Percentiles rank a stretch among this genome's conserved stretches.
Conservation (phyloP, 2,113 vertebrate genomes). For the Ictalurus furcatus region DNA sequence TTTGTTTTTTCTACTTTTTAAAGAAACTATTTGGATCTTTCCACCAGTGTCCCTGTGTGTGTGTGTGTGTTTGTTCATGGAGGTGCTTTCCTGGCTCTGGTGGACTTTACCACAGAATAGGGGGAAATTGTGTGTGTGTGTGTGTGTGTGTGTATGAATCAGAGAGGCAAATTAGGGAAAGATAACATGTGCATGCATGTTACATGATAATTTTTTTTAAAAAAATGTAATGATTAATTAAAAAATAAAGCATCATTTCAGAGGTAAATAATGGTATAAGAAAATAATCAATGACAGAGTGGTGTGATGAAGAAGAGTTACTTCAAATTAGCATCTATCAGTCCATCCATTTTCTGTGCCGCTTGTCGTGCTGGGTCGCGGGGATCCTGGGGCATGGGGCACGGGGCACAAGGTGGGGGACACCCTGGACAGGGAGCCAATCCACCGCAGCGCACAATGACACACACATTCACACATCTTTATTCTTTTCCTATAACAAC, state of each 20-base stretch:
- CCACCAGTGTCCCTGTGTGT: neutral
- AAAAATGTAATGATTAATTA: neutral
- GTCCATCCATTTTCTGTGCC: too few relatives aligned
- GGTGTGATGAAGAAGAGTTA: neutral
- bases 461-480: neutral
- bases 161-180: conserved; percentile 7
- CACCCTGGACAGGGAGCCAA: too few relatives aligned
- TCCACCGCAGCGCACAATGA: too few relatives aligned
- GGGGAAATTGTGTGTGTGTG: conserved; percentile 25
- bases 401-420: too few relatives aligned
- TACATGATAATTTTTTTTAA: too few relatives aligned
- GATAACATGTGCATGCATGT: neutral
- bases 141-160: neutral
- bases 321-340: too few relatives aligned
- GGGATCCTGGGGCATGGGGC: too few relatives aligned
- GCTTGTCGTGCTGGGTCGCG: too few relatives aligned
- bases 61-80: neutral
- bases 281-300: neutral
- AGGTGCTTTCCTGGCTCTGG: neutral
- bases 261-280: neutral
- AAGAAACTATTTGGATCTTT: neutral
- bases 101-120: neutral
- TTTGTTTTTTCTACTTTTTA: neutral
- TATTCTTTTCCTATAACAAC: neutral
- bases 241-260: neutral